Base-by-base conservation (phyloP, 2,888 invertebrate species). In the Cheilosia impressa region DNA sequence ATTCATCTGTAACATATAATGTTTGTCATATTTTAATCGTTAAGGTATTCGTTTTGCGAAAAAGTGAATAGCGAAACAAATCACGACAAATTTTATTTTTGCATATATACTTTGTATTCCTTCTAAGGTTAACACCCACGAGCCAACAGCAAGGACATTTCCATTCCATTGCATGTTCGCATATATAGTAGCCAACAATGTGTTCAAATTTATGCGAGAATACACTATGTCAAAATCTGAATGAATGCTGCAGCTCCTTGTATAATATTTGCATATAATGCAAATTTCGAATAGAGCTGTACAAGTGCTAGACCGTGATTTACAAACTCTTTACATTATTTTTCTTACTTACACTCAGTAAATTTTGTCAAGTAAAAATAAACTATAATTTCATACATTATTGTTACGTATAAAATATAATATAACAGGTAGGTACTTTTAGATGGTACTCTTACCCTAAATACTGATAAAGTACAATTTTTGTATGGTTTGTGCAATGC, bases 241-340 rank as follows among this genome's bases (percentile, higher is more conserved):
- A 68, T 17, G 45, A 68, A 53, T 60, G 58, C 43, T 76, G 52
- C 68, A 76, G 45, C 68, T 68, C 34, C 43, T 58, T 60, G 66
- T 76, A 60, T 47, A n/a, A 19, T 60, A 76, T 76, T 76, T 76
- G 68, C 76, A 76, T 76, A 68, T 53, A 76, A 76, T 76, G 76
- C 34, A 76, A 76, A 76, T 76, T 76, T 68, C 52, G 52, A 58
- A 60, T 68, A n/a, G 57, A 76, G 57, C 58, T 68, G 45, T 53
- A 76, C 76, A 76, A 76, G 76, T 76, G 60, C 27, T 27, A 60
- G 60, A 58, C 60, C 34, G 53, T 68, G 60, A 68, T 68, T 76
- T 68, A 76, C 76, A 76, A 68, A 68, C 68, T 60, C 43, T 47
- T 31, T 31, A 38, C 19, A 57, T 41, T 58, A 38, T 24, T 41